Conservation (phyloP, 2,888 invertebrate genomes). For the Bibio marci region DNA sequence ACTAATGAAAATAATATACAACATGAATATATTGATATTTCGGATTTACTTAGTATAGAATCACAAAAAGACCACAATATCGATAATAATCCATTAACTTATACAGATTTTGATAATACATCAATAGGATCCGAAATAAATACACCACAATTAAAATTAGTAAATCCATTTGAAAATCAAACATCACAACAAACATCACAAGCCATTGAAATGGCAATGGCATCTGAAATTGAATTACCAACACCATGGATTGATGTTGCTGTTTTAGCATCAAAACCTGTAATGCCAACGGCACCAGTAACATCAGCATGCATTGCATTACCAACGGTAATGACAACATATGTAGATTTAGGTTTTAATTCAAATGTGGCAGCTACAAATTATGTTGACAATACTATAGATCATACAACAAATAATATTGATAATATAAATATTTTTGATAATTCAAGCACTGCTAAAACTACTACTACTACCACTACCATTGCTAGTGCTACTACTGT, state of each 20-base stretch:
- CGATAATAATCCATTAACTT: background rate
- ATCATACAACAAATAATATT: background rate
- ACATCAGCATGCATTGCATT: constrained; percentile 29
- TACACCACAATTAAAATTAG: constrained; percentile 1
- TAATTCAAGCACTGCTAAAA: too few relatives aligned
- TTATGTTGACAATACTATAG: constrained; percentile 1
- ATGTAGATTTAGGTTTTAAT: constrained; percentile 22
- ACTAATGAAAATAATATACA: background rate
- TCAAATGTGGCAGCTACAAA: constrained; percentile 1
- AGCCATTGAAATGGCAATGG: constrained; percentile 54
- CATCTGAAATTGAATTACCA: constrained; percentile 57
- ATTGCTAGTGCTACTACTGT: too few relatives aligned
- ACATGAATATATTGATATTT: background rate
- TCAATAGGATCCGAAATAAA: background rate
- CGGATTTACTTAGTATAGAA: background rate
- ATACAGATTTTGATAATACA: background rate
- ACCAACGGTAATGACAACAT: constrained; percentile 26
- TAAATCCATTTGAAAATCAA: background rate
- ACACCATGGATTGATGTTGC: constrained; percentile 60
- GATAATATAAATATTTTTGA: too few relatives aligned
- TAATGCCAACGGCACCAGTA: constrained; percentile 42
- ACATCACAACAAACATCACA: constrained; percentile 26
- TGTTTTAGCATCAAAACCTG: constrained; percentile 41
- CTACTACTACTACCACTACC: too few relatives aligned
- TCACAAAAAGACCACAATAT: background rate